Base-by-base conservation (phyloP, 2,888 invertebrate species). In the Oasisia sp. region DNA sequence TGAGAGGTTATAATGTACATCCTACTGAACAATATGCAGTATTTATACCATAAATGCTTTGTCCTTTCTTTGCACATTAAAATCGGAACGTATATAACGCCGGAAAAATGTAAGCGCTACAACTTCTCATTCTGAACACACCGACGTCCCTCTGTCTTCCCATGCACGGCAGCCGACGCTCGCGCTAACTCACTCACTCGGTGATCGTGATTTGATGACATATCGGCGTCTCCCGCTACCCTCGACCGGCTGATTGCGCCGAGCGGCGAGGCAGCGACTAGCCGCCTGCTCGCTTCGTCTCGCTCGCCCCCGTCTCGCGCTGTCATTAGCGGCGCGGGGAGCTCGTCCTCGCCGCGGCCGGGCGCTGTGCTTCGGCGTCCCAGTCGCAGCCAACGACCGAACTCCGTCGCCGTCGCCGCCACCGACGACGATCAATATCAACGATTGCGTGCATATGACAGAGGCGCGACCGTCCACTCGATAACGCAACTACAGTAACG, bases 401-500 rank as follows among this genome's bases (percentile, higher is more conserved):
- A 14, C 38, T 38, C 38, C 38, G 38, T 4, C 38, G 38, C 4
- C 38, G 4, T 2, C 50, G 50, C 1, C 50, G 50, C 14, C 74
- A 27, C 74, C 19, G 74, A 27, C 74, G 74, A 74, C 74, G 74
- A 74, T 74, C 74, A 74, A 74, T 74, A 74, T 74, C 74, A 19
- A 14, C 27, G 27, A 74, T 74, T 74, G n/a, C 74, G 74, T 74
- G 74, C 74, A 27, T 27, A 74, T 74, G 74, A 74, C 74, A n/a
- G 19, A 74, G 27, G 27, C 74, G 74, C 74, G 5, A 27, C 27
- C 74, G 74, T 19, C 74, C 74, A 27, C 74, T 74, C 74, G 74
- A 74, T 74, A 74, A 27, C 74, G 74, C 74, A 74, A 74, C 74
- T n/a, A 27, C 74, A 74, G n/a, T 74, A 74, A 74, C 74, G 74